These are phyloP conservation scores for Pocota personata DNA, from an alignment of 2,888 invertebrate genomes.

Conservation along the genomic window DNA sequence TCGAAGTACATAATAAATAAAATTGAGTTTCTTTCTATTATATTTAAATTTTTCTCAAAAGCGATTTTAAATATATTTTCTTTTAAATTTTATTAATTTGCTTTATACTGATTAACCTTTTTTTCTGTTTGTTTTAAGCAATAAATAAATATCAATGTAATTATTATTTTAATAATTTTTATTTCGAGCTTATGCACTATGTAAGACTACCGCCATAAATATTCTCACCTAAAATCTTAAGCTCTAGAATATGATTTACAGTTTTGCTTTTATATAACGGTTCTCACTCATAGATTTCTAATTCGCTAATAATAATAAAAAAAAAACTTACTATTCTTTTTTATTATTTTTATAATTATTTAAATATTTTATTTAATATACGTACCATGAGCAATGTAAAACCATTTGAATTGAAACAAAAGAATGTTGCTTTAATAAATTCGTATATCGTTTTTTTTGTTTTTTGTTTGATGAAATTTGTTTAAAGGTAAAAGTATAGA, in stretches of 20 bases:
- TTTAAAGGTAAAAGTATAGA: not conserved
- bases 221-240: slow-evolving; percentile 39
- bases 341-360: slow-evolving; percentile 7
- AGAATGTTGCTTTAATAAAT: slow-evolving; percentile 28
- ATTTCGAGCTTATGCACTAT: slow-evolving; percentile 51
- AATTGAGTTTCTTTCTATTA: slow-evolving; percentile 37
- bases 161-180: slow-evolving; percentile 30
- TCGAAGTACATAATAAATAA: slow-evolving; percentile 65
- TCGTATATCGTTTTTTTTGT: slow-evolving; percentile 25
- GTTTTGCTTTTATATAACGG: slow-evolving; percentile 26
- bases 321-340: not conserved
- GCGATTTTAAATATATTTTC: slow-evolving; percentile 43
- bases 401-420: slow-evolving; percentile 9
- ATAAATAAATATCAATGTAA: slow-evolving; percentile 26
- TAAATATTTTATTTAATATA: slow-evolving; percentile 1
- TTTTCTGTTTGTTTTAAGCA: slow-evolving; percentile 14
- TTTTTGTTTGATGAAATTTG: slow-evolving; percentile 16
- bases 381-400: slow-evolving; percentile 49
- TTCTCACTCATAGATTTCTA: slow-evolving; percentile 72
- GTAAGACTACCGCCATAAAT: slow-evolving; percentile 25
- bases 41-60: slow-evolving; percentile 41
- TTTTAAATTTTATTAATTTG: slow-evolving; percentile 7
- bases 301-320: slow-evolving; percentile 40
- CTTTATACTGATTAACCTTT: slow-evolving; percentile 28
- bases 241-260: slow-evolving; percentile 45